Percentiles rank a stretch among this genome's conserved stretches.
Conservation (phyloP, 1,140 invertebrate species). For the Telenomus remus region DNA sequence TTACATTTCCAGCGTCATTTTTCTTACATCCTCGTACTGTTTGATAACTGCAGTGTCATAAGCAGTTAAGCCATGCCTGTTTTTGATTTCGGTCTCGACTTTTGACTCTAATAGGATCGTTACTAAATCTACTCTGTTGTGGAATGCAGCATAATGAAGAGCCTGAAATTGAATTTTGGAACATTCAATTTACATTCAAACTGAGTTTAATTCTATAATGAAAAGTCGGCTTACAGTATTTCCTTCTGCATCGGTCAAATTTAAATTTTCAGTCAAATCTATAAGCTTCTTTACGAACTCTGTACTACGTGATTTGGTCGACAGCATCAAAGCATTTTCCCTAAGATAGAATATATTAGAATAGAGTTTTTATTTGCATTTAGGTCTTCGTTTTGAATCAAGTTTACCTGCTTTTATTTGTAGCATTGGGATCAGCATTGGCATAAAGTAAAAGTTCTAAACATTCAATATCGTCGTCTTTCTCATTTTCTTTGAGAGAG, state of each 20-base stretch:
- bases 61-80: conserved; percentile 68
- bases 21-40: conserved; percentile 68
- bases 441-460: conserved; percentile 61
- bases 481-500: conserved; percentile 33
- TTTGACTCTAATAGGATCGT: conserved; percentile 73
- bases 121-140: conserved; percentile 74
- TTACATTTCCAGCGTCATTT: no score
- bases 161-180: conserved; percentile 65
- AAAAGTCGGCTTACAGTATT: conserved; percentile 73
- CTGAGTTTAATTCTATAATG: neutral
- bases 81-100: conserved; percentile 71
- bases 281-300: conserved; percentile 74
- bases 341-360: conserved; percentile 61
- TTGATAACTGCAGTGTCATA: conserved; percentile 73
- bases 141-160: conserved; percentile 75
- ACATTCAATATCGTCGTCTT: conserved; percentile 59
- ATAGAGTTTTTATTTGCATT: no score
- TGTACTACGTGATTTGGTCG: conserved; percentile 69
- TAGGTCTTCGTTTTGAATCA: neutral
- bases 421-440: conserved; percentile 63
- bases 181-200: neutral
- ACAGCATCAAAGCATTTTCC: conserved; percentile 77
- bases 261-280: conserved; percentile 72
- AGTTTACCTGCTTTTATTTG: conserved; percentile 53
- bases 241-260: conserved; percentile 75